These are phyloP conservation scores for Bombus difficillimus DNA, from an alignment of 1,140 invertebrate species.

Conservation along the genomic window DNA sequence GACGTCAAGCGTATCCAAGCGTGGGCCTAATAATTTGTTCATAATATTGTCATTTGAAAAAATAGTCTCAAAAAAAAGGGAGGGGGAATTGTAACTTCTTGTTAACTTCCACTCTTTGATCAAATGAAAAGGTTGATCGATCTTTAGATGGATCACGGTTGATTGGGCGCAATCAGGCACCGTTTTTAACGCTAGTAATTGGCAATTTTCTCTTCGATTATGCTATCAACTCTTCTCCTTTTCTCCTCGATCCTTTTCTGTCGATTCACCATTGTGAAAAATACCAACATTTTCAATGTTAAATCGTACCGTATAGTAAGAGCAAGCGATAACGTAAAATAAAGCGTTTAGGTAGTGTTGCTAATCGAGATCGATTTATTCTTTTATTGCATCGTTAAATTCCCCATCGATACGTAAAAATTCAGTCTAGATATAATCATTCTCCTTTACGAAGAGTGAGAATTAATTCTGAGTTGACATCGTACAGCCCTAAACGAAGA, in stretches of 20 bases:
- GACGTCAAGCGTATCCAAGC: not conserved
- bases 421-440: no score
- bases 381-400: not conserved
- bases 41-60: not conserved
- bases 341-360: not conserved
- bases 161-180: not conserved
- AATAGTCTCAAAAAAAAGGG: not conserved
- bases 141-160: not conserved
- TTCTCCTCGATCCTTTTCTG: not conserved
- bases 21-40: not conserved
- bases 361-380: not conserved
- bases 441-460: no score
- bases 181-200: not conserved
- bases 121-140: not conserved
- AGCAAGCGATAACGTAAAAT: no score
- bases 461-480: no score
- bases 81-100: not conserved
- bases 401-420: no score
- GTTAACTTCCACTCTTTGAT: not conserved
- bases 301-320: not conserved
- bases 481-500: no score
- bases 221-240: not conserved
- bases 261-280: not conserved
- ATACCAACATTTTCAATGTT: not conserved
- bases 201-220: conserved; percentile 11